phyloP scores from a whole-genome alignment of 2,888 invertebrate genomes.

The Slavum lentiscoides region DNA sequence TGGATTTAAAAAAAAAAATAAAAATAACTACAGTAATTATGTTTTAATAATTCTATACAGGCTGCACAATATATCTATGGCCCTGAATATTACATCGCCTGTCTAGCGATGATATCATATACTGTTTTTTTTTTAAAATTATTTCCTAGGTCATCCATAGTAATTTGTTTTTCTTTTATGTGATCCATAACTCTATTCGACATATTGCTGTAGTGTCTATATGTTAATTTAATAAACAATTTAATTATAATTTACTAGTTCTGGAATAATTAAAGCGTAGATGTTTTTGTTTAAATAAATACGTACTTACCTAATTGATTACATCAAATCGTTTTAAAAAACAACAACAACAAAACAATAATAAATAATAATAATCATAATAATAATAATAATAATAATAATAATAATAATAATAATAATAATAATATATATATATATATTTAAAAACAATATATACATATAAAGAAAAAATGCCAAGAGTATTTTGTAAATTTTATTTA shows the following conservation, averaged over 20 bases:
- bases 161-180: slow-evolving; percentile 31
- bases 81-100: slow-evolving; percentile 30
- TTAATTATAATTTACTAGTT: background rate
- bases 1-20: background rate
- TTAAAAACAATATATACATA: no score
- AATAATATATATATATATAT: no score
- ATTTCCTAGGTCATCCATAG: slow-evolving; percentile 42
- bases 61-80: slow-evolving; percentile 14
- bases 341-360: no score
- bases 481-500: no score
- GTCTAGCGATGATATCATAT: slow-evolving; percentile 34
- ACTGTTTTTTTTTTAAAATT: slow-evolving; percentile 9
- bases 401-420: no score
- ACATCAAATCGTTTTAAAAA: background rate
- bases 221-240: background rate
- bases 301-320: background rate
- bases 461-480: no score
- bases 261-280: background rate
- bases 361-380: no score
- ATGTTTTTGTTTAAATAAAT: background rate
- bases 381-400: no score
- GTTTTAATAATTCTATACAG: slow-evolving; percentile 33
- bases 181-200: background rate
- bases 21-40: slow-evolving; percentile 34
- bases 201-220: no score